A percentile compares a stretch with the other conserved stretches of the same genome.
These are phyloP conservation scores for Struthio camelus DNA, from an alignment of 2,113 vertebrate genomes.

Conservation along the genomic window DNA sequence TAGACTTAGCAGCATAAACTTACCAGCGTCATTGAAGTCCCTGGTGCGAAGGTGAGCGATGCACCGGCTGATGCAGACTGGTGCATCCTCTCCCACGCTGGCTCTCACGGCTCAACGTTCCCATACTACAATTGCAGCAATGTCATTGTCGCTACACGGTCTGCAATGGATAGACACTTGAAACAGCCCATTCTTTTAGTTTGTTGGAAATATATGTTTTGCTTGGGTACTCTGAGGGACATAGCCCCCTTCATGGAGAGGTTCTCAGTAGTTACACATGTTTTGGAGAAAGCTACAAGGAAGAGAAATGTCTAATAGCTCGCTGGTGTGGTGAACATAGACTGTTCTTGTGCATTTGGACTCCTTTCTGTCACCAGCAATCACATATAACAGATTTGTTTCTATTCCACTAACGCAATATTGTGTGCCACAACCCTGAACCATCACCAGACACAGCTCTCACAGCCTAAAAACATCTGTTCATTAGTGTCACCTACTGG, in stretches of 20 bases:
- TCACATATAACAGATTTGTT: neutral
- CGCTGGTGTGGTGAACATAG: neutral
- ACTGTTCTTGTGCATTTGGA: neutral
- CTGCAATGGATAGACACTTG: neutral
- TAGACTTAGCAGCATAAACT: neutral
- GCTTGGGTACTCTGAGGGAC: neutral
- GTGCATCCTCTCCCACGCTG: neutral
- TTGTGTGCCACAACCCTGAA: neutral
- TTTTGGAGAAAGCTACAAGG: neutral
- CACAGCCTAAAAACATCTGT: neutral
- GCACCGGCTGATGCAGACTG: neutral
- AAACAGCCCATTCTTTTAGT: neutral
- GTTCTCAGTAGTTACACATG: neutral
- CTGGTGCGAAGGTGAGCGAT: neutral
- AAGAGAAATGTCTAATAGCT: neutral
- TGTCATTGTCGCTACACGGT: rapidly evolving
- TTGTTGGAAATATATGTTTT: neutral
- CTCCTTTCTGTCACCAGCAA: neutral
- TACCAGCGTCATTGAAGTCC: neutral
- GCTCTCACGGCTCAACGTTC: neutral
- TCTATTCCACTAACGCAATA: neutral
- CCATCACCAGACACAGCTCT: neutral
- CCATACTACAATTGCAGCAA: neutral
- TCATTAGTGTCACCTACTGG: neutral
- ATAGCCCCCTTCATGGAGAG: neutral